These are phyloP conservation scores for Bombus waltoni DNA, from an alignment of 1,140 invertebrate genomes.

Conservation along the genomic window DNA sequence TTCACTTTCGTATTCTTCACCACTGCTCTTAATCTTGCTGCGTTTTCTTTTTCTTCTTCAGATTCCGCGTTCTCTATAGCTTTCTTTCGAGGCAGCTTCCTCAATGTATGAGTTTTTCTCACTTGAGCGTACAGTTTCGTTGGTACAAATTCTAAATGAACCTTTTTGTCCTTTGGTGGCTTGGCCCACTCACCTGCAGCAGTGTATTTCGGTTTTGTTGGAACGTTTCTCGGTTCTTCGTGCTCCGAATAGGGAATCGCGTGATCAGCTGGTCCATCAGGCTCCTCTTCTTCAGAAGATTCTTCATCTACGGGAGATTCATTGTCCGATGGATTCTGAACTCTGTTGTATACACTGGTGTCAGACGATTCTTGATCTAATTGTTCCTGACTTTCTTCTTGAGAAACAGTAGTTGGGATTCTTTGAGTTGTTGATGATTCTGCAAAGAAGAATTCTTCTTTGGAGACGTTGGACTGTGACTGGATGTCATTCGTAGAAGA, in stretches of 20 bases:
- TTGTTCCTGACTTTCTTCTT: neutral
- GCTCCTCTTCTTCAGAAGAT: conserved; percentile 21
- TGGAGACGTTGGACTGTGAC: rapidly evolving
- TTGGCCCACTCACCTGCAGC: conserved; percentile 82
- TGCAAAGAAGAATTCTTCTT: neutral
- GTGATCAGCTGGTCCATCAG: conserved; percentile 65
- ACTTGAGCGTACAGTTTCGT: conserved; percentile 87
- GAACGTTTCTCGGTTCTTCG: conserved; percentile 77
- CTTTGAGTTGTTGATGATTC: too few relatives aligned
- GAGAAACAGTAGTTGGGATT: neutral
- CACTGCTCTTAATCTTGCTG: conserved; percentile 85
- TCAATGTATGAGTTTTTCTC: conserved; percentile 84
- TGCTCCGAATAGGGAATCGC: conserved; percentile 79
- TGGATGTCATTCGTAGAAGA: neutral
- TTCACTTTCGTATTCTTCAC: conserved; percentile 88
- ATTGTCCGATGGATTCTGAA: neutral
- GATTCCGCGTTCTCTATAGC: conserved; percentile 84
- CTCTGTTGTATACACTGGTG: conserved; percentile 37
- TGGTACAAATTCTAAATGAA: conserved; percentile 85
- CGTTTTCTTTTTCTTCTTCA: conserved; percentile 85
- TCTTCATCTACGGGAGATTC: neutral
- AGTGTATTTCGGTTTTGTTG: conserved; percentile 82
- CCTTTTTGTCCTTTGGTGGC: conserved; percentile 74
- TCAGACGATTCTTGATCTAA: conserved; percentile 25
- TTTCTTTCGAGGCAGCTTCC: conserved; percentile 84